These are phyloP conservation scores for Oryzaephilus surinamensis DNA, from an alignment of 1,140 invertebrate species.

Conservation along the genomic window DNA sequence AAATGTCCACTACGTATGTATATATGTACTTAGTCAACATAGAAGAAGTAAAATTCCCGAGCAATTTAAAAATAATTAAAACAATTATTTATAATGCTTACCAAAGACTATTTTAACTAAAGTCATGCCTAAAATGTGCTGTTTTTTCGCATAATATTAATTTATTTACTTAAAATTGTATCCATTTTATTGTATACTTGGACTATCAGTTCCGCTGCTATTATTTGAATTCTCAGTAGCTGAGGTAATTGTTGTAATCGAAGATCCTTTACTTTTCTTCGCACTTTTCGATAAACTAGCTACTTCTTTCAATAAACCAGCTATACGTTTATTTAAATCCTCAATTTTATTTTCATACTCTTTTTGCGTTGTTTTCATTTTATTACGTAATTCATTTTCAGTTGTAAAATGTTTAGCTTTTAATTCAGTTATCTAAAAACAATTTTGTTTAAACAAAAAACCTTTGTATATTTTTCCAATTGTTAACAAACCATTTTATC, in stretches of 20 bases:
- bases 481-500: slow-evolving; percentile 67
- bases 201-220: slow-evolving; percentile 67
- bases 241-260: slow-evolving; percentile 19
- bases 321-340: slow-evolving; percentile 66
- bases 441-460: background rate
- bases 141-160: no score
- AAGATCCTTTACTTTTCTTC: slow-evolving; percentile 46
- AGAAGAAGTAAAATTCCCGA: no score
- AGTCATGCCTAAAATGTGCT: no score
- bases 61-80: no score
- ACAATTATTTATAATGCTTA: no score
- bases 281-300: slow-evolving; percentile 70
- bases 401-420: slow-evolving; percentile 85
- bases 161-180: no score
- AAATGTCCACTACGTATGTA: no score
- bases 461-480: background rate
- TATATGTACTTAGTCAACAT: background rate
- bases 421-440: slow-evolving; percentile 74
- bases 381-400: slow-evolving; percentile 73
- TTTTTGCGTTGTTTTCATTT: slow-evolving; percentile 72
- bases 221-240: slow-evolving; percentile 47
- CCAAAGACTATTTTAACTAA: no score
- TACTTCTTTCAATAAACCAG: slow-evolving; percentile 69
- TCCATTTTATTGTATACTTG: slow-evolving; percentile 40
- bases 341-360: slow-evolving; percentile 72